Evolutionary conservation across 2,888 invertebrate genomes (phyloP), one percentile per base, ranked within the genome.

Genomic region (Bugula neritina): DNA sequence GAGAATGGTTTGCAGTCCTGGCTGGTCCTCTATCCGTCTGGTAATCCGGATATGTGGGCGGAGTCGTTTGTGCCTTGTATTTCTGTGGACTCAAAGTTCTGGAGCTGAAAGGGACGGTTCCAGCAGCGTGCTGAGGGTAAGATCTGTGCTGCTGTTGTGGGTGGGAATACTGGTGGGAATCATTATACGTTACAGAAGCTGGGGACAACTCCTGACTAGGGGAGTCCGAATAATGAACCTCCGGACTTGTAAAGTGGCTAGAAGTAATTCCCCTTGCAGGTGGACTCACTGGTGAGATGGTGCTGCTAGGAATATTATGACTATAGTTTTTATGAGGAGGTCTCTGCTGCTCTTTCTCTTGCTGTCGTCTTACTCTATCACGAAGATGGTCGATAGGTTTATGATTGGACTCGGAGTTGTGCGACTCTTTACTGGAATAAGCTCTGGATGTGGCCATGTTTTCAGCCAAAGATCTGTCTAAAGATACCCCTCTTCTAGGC

Each of bases 361-460:
- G 63, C 31, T 63, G 31, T 34, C 13, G 5, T 34, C 29, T 63
- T 5, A 63, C 63, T 63, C 63, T 25, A 31, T 63, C 27, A 13
- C 63, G 21, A 5, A 63, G 31, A 10, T 63, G 63, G n/a, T 63
- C 63, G 17, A 63, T 63, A 13, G 63, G 63, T n/a, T 31, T 63
- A 10, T 63, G 63, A n/a, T n/a, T 27, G n/a, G 5, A 63, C 10
- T 27, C 55, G 5, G 55, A 31, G 10, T 34, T 63, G 34, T n/a
- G 31, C 27, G 27, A 25, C 5, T 63, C 31, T 25, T n/a, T 21
- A 13, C n/a, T 25, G 2, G 43, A 5, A 5, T 17, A 43, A 43
- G 43, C 5, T 5, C 17, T 43, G 5, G 43, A 17, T 10, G 17
- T 10, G 10, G 5, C 10, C 5, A 5, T 17, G 17, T 43, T 43